Evolutionary conservation across 2,888 invertebrate genomes (phyloP).

Genomic region (Drosophila neoperkinsi): DNA sequence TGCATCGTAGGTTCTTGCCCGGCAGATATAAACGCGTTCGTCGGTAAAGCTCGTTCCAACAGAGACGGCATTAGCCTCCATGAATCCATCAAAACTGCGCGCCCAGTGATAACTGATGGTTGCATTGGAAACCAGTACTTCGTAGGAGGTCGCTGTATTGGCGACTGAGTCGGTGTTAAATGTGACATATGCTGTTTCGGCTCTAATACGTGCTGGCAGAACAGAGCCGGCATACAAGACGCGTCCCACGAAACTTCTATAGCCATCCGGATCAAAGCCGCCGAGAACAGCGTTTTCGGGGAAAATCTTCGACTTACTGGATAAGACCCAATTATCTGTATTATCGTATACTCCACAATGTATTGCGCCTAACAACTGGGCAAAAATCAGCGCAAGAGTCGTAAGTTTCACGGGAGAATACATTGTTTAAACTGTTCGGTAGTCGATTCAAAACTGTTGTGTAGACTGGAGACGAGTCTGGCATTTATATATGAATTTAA

Average conservation of each 20-base stretch:
- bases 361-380: constrained; percentile 43
- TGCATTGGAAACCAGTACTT: constrained; percentile 39
- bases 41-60: constrained; percentile 45
- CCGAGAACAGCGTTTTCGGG: constrained; percentile 49
- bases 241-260: too few species aligned
- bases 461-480: neutral
- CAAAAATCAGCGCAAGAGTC: constrained; percentile 30
- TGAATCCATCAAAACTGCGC: constrained; percentile 55
- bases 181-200: constrained; percentile 39
- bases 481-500: constrained; percentile 10
- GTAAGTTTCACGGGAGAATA: constrained; percentile 22
- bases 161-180: constrained; percentile 20
- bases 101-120: constrained; percentile 46
- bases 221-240: neutral
- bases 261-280: constrained; percentile 40
- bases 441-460: constrained; percentile 6
- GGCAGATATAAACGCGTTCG: constrained; percentile 53
- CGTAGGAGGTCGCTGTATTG: constrained; percentile 11
- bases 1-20: constrained; percentile 37
- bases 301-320: constrained; percentile 22
- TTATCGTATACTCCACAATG: constrained; percentile 43
- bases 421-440: constrained; percentile 36
- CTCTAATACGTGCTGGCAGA: constrained; percentile 49
- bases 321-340: constrained; percentile 39
- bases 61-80: constrained; percentile 41